Evolutionary conservation across 2,797 vertebrate species (phyloP).

Genomic region (Cynodonichthys magdalenae): DNA sequence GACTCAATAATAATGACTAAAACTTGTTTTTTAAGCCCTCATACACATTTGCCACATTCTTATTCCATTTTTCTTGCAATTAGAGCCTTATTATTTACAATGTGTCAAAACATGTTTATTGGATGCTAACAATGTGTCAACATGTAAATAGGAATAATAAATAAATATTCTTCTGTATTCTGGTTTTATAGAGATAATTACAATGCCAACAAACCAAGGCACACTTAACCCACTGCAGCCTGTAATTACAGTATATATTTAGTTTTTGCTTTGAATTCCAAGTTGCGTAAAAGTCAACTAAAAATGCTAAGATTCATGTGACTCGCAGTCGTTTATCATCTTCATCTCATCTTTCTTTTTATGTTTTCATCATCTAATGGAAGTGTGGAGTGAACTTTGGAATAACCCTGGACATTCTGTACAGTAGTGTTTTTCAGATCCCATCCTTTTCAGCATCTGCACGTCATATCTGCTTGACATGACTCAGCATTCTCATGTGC

Average conservation of each 20-base stretch:
- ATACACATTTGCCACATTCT: slow-evolving; percentile 19
- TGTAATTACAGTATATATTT: not conserved
- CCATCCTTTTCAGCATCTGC: slow-evolving; percentile 35
- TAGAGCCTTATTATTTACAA: slow-evolving; percentile 14
- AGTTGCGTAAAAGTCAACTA: slow-evolving; percentile 12
- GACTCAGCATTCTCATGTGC: slow-evolving; percentile 30
- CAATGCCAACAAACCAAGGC: too few relatives aligned
- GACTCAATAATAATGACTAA: slow-evolving; percentile 5
- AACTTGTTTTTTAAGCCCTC: slow-evolving; percentile 2
- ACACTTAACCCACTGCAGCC: not conserved
- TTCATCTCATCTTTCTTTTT: slow-evolving; percentile 16
- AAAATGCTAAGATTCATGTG: slow-evolving; percentile 13
- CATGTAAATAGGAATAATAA: not conserved
- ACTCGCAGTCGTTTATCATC: slow-evolving; percentile 30
- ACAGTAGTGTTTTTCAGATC: slow-evolving; percentile 17
- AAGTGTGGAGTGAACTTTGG: slow-evolving; percentile 15
- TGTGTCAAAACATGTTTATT: not conserved
- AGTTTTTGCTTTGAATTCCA: not conserved
- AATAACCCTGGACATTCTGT: slow-evolving; percentile 14
- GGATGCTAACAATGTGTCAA: not conserved
- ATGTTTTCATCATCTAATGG: slow-evolving; percentile 18
- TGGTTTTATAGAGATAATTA: too few relatives aligned
- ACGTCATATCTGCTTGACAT: slow-evolving; percentile 28
- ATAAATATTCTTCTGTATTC: too few relatives aligned
- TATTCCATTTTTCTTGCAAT: slow-evolving; percentile 15